A percentile compares a stretch with the other conserved stretches of the same genome.
phyloP scores from a whole-genome alignment of 2,113 vertebrate species.

The Rhodinocichla rosea region DNA sequence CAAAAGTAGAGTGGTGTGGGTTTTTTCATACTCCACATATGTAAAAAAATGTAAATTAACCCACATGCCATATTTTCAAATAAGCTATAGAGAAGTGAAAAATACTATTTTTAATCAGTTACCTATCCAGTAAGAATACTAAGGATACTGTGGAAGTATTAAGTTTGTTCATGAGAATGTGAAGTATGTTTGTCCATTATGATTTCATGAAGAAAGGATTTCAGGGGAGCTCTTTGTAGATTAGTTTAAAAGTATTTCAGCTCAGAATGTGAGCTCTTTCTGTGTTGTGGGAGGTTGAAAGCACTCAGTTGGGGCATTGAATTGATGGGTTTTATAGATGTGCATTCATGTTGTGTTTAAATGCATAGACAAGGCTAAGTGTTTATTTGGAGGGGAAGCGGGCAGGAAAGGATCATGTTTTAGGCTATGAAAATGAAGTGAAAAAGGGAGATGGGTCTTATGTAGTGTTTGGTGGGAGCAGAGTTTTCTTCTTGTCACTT shows the following conservation, averaged over 20 bases:
- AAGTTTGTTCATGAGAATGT: neutral
- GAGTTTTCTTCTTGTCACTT: neutral
- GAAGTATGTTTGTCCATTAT: neutral
- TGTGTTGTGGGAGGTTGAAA: neutral
- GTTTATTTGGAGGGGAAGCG: neutral
- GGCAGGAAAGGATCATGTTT: neutral
- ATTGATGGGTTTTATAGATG: neutral
- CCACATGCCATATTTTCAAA: neutral
- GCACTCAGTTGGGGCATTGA: neutral
- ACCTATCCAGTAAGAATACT: neutral
- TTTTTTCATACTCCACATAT: neutral
- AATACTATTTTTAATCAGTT: neutral
- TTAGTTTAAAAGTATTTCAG: neutral
- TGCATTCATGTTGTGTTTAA: neutral
- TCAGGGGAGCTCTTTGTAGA: neutral
- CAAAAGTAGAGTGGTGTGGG: neutral
- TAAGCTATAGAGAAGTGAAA: neutral
- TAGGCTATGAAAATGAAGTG: neutral
- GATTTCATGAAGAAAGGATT: conserved; percentile 8
- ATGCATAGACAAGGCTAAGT: neutral
- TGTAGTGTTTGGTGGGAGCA: neutral
- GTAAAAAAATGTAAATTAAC: neutral
- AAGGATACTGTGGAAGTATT: neutral
- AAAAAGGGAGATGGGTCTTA: neutral
- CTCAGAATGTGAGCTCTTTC: neutral